Evolutionary conservation across 2,113 vertebrate genomes (phyloP).

Genomic region (Salvelinus alpinus): DNA sequence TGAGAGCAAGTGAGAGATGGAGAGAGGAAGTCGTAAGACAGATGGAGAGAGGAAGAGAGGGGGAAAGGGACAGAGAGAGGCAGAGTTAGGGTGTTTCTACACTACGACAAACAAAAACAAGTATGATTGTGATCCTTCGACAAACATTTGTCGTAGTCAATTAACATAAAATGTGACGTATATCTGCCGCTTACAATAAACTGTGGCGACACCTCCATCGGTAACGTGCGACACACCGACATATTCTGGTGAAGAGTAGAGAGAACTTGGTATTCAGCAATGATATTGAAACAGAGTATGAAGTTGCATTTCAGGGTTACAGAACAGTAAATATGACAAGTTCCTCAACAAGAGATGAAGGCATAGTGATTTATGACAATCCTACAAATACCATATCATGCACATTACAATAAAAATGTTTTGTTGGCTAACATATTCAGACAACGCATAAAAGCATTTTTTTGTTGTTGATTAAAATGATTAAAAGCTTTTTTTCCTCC

Average conservation of each 20-base stretch:
- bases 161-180: neutral
- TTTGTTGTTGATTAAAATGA: too few species aligned
- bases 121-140: neutral
- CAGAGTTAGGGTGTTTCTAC: neutral
- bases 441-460: neutral
- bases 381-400: neutral
- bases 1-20: too few species aligned
- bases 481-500: neutral
- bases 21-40: neutral
- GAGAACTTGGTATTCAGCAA: neutral
- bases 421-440: neutral
- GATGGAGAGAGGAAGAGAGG: neutral
- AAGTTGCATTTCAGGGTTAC: neutral
- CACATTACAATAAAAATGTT: too few species aligned
- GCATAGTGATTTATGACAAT: neutral
- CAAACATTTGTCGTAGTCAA: neutral
- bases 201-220: constrained; percentile 12
- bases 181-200: constrained; percentile 13
- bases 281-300: neutral
- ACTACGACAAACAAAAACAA: constrained; percentile 1
- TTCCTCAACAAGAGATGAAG: neutral
- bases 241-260: constrained; percentile 15
- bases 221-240: constrained; percentile 14
- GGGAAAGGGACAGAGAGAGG: neutral
- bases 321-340: neutral